Evolutionary conservation across 2,888 invertebrate genomes (phyloP).

Genomic region (Exocentrus adspersus): DNA sequence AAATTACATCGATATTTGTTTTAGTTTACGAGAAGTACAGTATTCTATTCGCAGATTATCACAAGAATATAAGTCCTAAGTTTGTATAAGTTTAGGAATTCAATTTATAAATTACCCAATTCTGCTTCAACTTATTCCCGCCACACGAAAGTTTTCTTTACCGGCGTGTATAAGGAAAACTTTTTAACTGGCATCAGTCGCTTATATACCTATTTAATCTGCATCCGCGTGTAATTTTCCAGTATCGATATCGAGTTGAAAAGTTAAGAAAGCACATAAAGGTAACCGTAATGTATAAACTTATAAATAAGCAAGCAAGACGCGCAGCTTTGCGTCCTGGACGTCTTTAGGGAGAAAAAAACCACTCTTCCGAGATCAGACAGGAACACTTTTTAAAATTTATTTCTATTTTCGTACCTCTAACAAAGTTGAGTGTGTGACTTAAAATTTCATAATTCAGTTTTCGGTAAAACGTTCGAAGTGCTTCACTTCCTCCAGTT

Average conservation of each 20-base stretch:
- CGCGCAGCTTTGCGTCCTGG: too few relatives aligned
- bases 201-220: neutral
- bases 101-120: neutral
- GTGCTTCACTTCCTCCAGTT: too few relatives aligned
- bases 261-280: conserved; percentile 7
- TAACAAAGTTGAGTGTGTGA: neutral
- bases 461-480: too few relatives aligned
- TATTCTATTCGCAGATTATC: too few relatives aligned
- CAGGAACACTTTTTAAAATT: conserved; percentile 1
- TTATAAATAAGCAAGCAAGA: neutral
- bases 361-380: neutral
- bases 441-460: neutral
- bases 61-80: neutral
- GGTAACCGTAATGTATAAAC: conserved; percentile 4
- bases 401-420: neutral
- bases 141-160: neutral
- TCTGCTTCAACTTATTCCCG: neutral
- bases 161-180: neutral
- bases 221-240: conserved; percentile 1
- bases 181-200: neutral
- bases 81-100: neutral
- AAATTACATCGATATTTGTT: too few relatives aligned
- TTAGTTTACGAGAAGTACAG: too few relatives aligned
- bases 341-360: neutral
- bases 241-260: neutral